phyloP scores from a whole-genome alignment of 2,797 vertebrate genomes.

The Syngnathus acus region DNA sequence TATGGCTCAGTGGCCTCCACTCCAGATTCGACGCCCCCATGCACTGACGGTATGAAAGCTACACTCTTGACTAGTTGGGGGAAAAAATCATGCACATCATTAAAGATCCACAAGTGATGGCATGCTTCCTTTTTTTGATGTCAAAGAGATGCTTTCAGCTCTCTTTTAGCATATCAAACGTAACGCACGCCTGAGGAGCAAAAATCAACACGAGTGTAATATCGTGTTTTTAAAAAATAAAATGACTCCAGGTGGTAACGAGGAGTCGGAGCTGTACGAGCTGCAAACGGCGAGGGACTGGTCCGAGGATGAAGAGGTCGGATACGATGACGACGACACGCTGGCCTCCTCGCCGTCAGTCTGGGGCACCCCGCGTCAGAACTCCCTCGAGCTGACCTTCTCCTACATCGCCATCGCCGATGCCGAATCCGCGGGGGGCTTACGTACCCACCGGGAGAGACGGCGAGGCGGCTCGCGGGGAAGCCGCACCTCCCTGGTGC shows the following conservation, averaged over 20 bases:
- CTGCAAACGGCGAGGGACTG: conserved; percentile 82
- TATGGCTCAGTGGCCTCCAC: conserved; percentile 77
- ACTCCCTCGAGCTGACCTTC: conserved; percentile 80
- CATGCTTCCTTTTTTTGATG: conserved; percentile 8
- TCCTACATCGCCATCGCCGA: conserved; percentile 85
- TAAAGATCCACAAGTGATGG: conserved; percentile 21
- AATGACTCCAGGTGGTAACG: conserved; percentile 73
- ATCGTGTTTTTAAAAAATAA: neutral
- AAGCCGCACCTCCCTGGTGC: conserved; percentile 52
- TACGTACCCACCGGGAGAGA: conserved; percentile 48
- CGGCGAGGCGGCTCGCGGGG: conserved; percentile 50
- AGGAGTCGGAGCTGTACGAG: conserved; percentile 82
- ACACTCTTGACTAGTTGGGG: neutral
- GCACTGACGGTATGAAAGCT: conserved; percentile 69
- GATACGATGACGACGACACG: conserved; percentile 57
- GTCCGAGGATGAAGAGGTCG: conserved; percentile 72
- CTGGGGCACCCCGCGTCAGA: conserved; percentile 81
- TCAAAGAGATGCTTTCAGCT: conserved; percentile 34
- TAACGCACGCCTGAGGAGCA: neutral
- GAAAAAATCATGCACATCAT: neutral
- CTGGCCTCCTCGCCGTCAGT: conserved; percentile 68
- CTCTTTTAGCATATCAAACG: conserved; percentile 21
- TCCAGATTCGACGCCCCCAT: conserved; percentile 77
- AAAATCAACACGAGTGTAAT: no score
- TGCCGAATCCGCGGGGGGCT: conserved; percentile 57